These are phyloP conservation scores for Ameiurus melas DNA, from an alignment of 2,113 vertebrate genomes.

Conservation along the genomic window DNA sequence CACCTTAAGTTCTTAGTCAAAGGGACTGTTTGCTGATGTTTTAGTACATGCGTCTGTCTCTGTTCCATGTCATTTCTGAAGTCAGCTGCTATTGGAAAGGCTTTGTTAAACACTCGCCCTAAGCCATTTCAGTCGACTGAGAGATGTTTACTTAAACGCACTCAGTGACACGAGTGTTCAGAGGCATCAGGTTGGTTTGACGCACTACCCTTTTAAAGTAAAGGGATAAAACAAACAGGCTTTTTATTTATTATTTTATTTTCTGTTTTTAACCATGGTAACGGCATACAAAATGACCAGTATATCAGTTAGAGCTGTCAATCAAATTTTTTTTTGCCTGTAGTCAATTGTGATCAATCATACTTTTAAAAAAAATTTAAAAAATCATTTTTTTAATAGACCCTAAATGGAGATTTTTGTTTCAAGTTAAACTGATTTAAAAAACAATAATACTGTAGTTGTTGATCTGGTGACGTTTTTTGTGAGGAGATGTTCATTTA, in stretches of 20 bases:
- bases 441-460: no score
- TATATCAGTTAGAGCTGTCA: not conserved
- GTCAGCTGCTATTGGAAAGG: not conserved
- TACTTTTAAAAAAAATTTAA: no score
- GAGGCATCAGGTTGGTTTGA: not conserved
- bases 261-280: not conserved
- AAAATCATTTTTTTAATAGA: no score
- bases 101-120: constrained; percentile 4
- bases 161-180: not conserved
- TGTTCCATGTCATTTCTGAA: not conserved
- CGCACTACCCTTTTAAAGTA: not conserved
- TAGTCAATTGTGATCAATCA: no score
- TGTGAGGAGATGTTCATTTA: no score
- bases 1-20: not conserved
- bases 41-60: not conserved
- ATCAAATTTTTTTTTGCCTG: no score
- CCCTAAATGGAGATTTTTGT: no score
- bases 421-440: no score
- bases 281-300: not conserved
- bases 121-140: not conserved
- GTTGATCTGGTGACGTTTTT: no score
- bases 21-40: constrained; percentile 6
- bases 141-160: constrained; percentile 1
- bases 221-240: not conserved
- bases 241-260: not conserved